Conservation (phyloP, 2,113 vertebrate genomes). For the Candoia aspera region DNA sequence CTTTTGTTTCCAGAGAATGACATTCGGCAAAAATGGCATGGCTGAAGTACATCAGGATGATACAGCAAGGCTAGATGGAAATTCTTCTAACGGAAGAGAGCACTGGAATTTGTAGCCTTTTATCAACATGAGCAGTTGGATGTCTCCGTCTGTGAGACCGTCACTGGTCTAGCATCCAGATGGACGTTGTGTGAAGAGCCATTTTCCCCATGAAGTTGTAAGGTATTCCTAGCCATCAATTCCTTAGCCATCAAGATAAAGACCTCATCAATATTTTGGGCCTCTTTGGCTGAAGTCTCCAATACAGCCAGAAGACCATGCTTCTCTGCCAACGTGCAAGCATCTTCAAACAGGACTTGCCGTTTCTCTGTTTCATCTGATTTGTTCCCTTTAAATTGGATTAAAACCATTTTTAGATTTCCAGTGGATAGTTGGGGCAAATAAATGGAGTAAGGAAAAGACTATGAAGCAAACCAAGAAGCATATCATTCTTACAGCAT, state of each 20-base stretch:
- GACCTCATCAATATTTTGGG: slow-evolving; percentile 81
- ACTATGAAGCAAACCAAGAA: background rate
- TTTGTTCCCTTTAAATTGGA: slow-evolving; percentile 85
- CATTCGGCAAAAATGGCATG: slow-evolving; percentile 37
- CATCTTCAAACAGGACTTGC: slow-evolving; percentile 86
- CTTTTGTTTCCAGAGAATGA: background rate
- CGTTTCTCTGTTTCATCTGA: slow-evolving; percentile 83
- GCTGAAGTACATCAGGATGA: slow-evolving; percentile 13
- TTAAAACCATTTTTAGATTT: background rate
- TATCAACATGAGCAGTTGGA: slow-evolving; percentile 79
- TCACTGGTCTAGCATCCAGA: slow-evolving; percentile 78
- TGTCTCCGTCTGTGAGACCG: slow-evolving; percentile 61
- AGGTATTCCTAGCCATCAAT: slow-evolving; percentile 76
- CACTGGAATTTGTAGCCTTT: slow-evolving; percentile 13
- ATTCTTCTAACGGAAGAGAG: slow-evolving; percentile 19
- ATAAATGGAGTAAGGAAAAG: background rate
- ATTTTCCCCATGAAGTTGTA: slow-evolving; percentile 68
- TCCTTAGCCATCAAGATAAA: slow-evolving; percentile 81
- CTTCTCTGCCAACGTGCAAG: slow-evolving; percentile 86
- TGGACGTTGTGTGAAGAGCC: slow-evolving; percentile 57
- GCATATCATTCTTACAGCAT: background rate
- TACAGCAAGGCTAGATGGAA: background rate
- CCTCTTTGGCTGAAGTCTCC: slow-evolving; percentile 91
- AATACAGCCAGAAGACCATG: slow-evolving; percentile 84
- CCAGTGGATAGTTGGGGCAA: background rate